Conservation (phyloP, 2,113 vertebrate genomes). For the Urocolius indicus region DNA sequence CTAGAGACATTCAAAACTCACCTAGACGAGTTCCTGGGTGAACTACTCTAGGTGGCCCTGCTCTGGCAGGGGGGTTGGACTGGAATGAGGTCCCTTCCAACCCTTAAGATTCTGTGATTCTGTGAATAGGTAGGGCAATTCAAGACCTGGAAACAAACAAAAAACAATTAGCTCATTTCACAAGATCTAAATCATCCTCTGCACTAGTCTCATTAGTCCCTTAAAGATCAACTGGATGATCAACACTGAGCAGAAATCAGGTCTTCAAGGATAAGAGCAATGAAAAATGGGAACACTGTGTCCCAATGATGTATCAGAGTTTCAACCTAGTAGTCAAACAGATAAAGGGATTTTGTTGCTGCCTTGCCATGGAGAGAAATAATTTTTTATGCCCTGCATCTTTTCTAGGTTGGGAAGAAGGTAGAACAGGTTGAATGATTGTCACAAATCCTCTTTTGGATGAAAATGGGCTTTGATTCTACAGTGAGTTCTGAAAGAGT, state of each 20-base stretch:
- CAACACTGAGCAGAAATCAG: background rate
- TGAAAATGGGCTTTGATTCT: background rate
- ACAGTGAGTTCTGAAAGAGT: background rate
- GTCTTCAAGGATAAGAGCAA: background rate
- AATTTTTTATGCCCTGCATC: background rate
- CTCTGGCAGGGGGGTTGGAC: too few relatives aligned
- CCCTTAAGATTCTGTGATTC: too few relatives aligned
- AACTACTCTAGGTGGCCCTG: too few relatives aligned
- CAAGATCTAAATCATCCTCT: background rate
- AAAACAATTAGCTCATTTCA: background rate
- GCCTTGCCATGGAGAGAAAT: background rate
- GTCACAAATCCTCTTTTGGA: background rate
- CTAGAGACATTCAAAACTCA: too few relatives aligned
- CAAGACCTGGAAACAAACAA: background rate
- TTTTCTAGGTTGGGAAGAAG: background rate
- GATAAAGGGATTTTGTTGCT: background rate
- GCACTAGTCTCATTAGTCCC: background rate
- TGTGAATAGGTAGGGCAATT: background rate
- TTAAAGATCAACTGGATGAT: background rate
- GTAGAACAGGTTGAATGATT: background rate
- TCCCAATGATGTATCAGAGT: background rate
- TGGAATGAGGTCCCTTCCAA: too few relatives aligned
- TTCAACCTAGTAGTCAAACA: background rate
- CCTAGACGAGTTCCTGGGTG: too few relatives aligned
- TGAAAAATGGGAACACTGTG: background rate